Evolutionary conservation across 37 sponge, comb jelly and placozoan species (phyloP).

Genomic region (Agelas oroides): DNA sequence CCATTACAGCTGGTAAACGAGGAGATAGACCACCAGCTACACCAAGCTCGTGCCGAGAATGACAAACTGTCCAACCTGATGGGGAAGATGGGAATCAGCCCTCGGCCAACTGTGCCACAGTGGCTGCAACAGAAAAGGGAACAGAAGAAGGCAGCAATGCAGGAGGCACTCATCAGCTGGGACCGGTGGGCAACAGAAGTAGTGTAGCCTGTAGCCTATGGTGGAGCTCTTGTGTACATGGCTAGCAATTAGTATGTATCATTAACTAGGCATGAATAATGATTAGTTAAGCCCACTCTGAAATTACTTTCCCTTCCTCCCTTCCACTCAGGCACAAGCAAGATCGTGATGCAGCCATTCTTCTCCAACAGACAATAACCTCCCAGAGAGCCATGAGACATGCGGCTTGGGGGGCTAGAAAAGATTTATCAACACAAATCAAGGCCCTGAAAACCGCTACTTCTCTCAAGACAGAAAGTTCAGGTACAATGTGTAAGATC

Average conservation of each 20-base stretch:
- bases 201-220: not conserved
- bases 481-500: not conserved
- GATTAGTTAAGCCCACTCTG: too few species aligned
- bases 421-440: constrained; percentile 54
- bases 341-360: constrained; percentile 61
- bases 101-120: constrained; percentile 82
- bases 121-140: constrained; percentile 82
- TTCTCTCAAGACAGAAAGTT: not conserved
- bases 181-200: constrained; percentile 34
- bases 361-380: constrained; percentile 55
- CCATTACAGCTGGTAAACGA: constrained; percentile 37
- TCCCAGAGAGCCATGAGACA: constrained; percentile 72
- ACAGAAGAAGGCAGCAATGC: constrained; percentile 66
- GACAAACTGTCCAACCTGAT: constrained; percentile 38
- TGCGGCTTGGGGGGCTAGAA: constrained; percentile 74
- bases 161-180: constrained; percentile 76
- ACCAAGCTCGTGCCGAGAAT: constrained; percentile 52
- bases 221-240: too few species aligned
- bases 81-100: constrained; percentile 54
- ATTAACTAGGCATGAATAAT: too few species aligned
- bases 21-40: constrained; percentile 51
- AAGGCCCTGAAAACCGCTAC: constrained; percentile 28
- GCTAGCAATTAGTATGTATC: too few species aligned
- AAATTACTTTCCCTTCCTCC: too few species aligned
- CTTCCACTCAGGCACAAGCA: constrained; percentile 24